Evolutionary conservation across 1,140 invertebrate species (phyloP).

Genomic region (Orchesella cincta): DNA sequence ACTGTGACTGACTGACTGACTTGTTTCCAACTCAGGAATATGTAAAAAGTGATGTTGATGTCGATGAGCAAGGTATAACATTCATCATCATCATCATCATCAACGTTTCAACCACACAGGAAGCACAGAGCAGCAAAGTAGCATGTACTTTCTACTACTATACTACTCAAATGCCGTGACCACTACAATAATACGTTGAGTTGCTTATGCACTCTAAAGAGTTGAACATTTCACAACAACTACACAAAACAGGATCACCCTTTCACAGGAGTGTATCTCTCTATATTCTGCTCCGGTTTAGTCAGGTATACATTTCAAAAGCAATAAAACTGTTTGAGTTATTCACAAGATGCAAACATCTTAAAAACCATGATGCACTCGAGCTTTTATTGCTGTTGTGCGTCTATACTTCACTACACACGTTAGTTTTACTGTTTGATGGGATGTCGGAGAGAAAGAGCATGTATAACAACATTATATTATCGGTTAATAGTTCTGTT

Average conservation of each 20-base stretch:
- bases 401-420: background rate
- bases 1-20: background rate
- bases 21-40: background rate
- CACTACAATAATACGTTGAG: background rate
- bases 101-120: background rate
- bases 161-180: too few relatives aligned
- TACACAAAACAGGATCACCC: too few relatives aligned
- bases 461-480: too few relatives aligned
- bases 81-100: background rate
- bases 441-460: background rate
- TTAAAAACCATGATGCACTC: too few relatives aligned
- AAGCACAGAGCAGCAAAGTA: background rate
- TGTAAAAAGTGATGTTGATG: background rate
- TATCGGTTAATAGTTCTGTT: too few relatives aligned
- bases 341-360: too few relatives aligned
- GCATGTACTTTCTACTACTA: too few relatives aligned
- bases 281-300: background rate
- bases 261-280: background rate
- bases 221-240: background rate
- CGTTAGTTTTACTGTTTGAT: background rate
- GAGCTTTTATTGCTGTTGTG: too few relatives aligned
- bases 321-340: too few relatives aligned
- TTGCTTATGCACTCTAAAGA: background rate
- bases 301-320: too few relatives aligned
- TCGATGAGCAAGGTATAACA: background rate